These are phyloP conservation scores for Lasius fuliginosus DNA, from an alignment of 2,888 invertebrate genomes.

Conservation along the genomic window DNA sequence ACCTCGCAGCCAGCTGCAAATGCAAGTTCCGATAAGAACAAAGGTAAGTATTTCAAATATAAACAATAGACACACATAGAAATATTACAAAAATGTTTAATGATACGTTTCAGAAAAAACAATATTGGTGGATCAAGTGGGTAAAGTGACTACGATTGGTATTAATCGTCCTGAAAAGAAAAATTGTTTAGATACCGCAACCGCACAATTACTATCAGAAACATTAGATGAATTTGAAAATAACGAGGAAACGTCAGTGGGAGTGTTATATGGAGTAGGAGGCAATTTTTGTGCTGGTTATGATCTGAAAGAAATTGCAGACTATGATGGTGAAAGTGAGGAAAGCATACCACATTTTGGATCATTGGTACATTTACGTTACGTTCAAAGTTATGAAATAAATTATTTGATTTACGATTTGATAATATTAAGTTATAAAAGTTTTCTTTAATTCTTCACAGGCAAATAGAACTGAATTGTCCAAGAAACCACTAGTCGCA, in stretches of 20 bases:
- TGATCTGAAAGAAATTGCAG: slow-evolving; percentile 92
- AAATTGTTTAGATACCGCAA: slow-evolving; percentile 93
- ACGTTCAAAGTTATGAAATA: neutral
- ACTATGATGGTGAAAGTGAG: slow-evolving; percentile 76
- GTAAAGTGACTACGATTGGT: slow-evolving; percentile 91
- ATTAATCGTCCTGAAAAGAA: slow-evolving; percentile 94
- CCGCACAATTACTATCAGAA: slow-evolving; percentile 90
- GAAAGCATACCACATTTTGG: slow-evolving; percentile 81
- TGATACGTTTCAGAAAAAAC: slow-evolving; percentile 61
- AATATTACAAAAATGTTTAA: neutral
- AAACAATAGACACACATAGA: slow-evolving; percentile 5
- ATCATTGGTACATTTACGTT: slow-evolving; percentile 75
- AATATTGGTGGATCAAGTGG: slow-evolving; percentile 51
- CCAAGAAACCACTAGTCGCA: slow-evolving; percentile 96
- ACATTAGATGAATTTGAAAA: slow-evolving; percentile 94
- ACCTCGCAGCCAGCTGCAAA: slow-evolving; percentile 49
- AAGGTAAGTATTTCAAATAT: slow-evolving; percentile 44
- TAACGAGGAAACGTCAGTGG: slow-evolving; percentile 90
- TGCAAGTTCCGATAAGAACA: slow-evolving; percentile 10
- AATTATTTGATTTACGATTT: slow-evolving; percentile 10
- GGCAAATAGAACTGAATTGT: slow-evolving; percentile 90
- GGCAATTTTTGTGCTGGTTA: slow-evolving; percentile 98
- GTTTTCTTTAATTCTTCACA: slow-evolving; percentile 77
- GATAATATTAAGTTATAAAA: neutral
- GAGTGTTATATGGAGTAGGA: slow-evolving; percentile 96